Percentiles rank a stretch among this genome's conserved stretches.
Evolutionary conservation across 2,797 vertebrate species (phyloP).

Genomic region (Ara ararauna): DNA sequence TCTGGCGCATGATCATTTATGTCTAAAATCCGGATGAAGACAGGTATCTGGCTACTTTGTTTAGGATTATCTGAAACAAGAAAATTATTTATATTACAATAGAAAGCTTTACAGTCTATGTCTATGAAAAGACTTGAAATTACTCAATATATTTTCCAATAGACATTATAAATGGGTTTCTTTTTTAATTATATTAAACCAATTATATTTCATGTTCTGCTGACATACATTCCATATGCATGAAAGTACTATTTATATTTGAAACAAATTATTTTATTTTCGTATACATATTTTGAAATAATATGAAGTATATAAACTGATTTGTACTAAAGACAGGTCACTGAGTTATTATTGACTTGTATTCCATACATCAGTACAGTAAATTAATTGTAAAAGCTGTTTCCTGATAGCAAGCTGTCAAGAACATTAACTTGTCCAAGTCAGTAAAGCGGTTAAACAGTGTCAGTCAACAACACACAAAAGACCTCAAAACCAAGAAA

Average conservation of each 20-base stretch:
- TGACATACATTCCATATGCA: background rate
- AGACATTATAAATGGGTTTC: background rate
- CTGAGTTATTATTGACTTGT: background rate
- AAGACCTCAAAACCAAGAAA: background rate
- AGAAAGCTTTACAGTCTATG: background rate
- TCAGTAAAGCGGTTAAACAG: background rate
- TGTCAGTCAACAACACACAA: background rate
- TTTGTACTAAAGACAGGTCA: background rate
- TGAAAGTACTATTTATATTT: background rate
- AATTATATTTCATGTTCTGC: background rate
- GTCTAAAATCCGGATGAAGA: slow-evolving; percentile 94
- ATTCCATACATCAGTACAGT: background rate
- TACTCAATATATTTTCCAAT: background rate
- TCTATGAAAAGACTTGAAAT: background rate
- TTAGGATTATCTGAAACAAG: slow-evolving; percentile 88
- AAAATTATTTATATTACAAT: background rate
- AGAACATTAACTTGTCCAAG: background rate
- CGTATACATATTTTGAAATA: background rate
- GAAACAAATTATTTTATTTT: background rate
- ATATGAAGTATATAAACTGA: background rate
- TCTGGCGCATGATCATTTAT: slow-evolving; percentile 97
- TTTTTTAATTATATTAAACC: background rate
- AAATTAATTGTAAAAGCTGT: background rate
- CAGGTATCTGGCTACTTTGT: slow-evolving; percentile 89
- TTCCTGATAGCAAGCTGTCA: background rate